Conservation (phyloP, 1,140 invertebrate genomes). For the Drosophila setifemur region DNA sequence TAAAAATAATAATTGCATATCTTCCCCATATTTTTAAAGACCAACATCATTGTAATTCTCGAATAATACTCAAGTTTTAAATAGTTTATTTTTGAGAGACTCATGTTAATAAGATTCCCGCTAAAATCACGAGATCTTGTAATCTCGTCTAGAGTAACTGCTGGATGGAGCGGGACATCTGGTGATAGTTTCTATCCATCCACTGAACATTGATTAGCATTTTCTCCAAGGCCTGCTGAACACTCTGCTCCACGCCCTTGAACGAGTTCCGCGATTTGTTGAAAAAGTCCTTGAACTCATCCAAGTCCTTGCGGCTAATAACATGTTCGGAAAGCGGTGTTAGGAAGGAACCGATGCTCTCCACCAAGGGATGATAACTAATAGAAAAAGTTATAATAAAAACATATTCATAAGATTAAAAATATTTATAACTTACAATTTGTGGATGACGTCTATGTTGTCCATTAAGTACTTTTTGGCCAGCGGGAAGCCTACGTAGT, state of each 20-base stretch:
- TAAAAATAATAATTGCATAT: no score
- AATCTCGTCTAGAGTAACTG: constrained; percentile 25
- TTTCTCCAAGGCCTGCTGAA: constrained; percentile 83
- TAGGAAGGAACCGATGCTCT: constrained; percentile 81
- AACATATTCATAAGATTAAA: not conserved
- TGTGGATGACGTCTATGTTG: constrained; percentile 84
- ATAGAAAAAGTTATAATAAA: constrained; percentile 26
- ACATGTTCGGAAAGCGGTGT: constrained; percentile 82
- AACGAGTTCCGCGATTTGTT: constrained; percentile 76
- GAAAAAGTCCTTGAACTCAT: constrained; percentile 83
- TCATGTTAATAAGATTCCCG: constrained; percentile 36
- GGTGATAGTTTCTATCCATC: constrained; percentile 74
- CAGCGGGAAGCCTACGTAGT: constrained; percentile 85
- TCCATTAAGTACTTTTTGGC: constrained; percentile 86
- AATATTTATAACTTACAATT: constrained; percentile 83
- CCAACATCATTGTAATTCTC: constrained; percentile 5
- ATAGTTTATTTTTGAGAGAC: constrained; percentile 37
- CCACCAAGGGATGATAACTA: constrained; percentile 82
- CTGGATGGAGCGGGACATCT: constrained; percentile 62
- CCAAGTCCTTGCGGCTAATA: constrained; percentile 77
- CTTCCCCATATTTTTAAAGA: no score
- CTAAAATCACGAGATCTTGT: constrained; percentile 33
- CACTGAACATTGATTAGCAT: constrained; percentile 83
- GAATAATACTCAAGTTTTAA: constrained; percentile 58
- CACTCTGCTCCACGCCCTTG: constrained; percentile 82